Conservation (phyloP, 1,140 invertebrate genomes). For the Caerostris darwini region DNA sequence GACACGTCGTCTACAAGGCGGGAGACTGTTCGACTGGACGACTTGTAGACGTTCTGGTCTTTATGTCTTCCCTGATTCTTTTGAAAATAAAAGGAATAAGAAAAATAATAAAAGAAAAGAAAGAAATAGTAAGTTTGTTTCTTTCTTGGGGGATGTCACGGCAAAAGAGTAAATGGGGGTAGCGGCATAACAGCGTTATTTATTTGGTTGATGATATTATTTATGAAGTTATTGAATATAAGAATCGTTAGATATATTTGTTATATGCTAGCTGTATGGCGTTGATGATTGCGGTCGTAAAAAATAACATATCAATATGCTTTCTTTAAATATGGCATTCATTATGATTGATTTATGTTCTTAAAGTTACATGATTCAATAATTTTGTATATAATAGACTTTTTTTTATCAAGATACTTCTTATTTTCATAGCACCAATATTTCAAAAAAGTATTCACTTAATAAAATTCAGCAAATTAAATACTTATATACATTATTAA, state of each 20-base stretch:
- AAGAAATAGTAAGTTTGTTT: constrained; percentile 11
- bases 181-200: not conserved
- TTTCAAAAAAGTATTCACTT: too few species aligned
- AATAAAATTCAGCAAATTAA: too few species aligned
- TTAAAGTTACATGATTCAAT: too few species aligned
- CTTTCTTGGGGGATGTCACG: not conserved
- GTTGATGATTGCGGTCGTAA: not conserved
- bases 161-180: constrained; percentile 27
- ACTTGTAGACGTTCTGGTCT: constrained; percentile 51
- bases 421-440: too few species aligned
- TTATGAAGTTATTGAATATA: constrained; percentile 27
- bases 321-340: not conserved
- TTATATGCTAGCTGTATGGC: not conserved
- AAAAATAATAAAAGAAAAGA: not conserved
- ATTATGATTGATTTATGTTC: not conserved
- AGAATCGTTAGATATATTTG: not conserved
- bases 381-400: too few species aligned
- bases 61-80: constrained; percentile 22
- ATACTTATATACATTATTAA: too few species aligned
- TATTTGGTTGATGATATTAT: not conserved
- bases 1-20: constrained; percentile 58
- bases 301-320: not conserved
- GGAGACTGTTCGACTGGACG: constrained; percentile 69
- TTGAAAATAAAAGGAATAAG: constrained; percentile 48
- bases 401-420: too few species aligned